phyloP scores from a whole-genome alignment of 2,888 invertebrate genomes.

The Anoncus sp. region DNA sequence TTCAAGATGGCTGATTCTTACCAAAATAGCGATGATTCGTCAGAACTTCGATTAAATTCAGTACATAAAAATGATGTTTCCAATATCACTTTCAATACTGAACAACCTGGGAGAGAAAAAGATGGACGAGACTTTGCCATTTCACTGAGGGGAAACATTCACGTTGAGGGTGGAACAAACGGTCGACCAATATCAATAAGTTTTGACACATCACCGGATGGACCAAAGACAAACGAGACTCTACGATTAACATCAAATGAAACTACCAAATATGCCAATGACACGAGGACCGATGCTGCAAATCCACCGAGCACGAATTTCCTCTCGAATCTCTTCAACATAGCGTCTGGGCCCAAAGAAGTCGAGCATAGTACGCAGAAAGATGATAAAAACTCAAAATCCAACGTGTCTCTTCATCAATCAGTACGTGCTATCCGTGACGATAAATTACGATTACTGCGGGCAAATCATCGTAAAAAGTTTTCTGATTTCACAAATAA shows the following conservation, averaged over 20 bases:
- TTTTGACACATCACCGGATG: constrained; percentile 67
- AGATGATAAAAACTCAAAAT: constrained; percentile 1
- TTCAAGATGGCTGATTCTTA: constrained; percentile 5
- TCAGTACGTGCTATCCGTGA: neutral
- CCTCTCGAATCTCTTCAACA: constrained; percentile 44
- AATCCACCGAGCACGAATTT: constrained; percentile 39
- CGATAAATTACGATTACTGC: neutral
- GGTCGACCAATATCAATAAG: constrained; percentile 69
- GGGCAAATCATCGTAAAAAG: constrained; percentile 15
- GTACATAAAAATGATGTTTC: neutral
- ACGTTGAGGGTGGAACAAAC: constrained; percentile 67
- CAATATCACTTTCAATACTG: neutral
- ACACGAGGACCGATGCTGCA: constrained; percentile 25
- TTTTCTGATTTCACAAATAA: constrained; percentile 3
- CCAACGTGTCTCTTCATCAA: constrained; percentile 12
- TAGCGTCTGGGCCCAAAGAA: constrained; percentile 30
- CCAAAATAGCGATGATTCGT: neutral
- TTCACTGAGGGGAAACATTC: constrained; percentile 72
- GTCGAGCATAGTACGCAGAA: constrained; percentile 5
- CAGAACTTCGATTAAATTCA: neutral
- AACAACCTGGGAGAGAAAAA: constrained; percentile 21
- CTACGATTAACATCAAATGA: neutral
- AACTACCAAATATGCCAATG: neutral
- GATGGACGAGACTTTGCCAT: constrained; percentile 65
- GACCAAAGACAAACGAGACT: constrained; percentile 20